A percentile compares a stretch with the other conserved stretches of the same genome.
phyloP scores from a whole-genome alignment of 2,888 invertebrate species.

The Drosophila dives region DNA sequence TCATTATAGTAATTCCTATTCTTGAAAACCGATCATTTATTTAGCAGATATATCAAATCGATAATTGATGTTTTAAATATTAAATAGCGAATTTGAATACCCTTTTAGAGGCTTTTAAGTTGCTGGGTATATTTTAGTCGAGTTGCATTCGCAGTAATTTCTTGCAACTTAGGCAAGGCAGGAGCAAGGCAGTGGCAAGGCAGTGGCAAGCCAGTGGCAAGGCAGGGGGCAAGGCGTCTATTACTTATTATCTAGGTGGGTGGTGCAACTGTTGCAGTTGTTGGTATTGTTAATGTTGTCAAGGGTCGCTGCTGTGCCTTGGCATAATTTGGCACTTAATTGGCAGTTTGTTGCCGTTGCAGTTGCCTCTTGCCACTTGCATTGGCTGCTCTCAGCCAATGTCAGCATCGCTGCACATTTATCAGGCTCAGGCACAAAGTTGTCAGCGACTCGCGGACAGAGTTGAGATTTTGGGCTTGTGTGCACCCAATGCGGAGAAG shows the following conservation, averaged over 20 bases:
- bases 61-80: neutral
- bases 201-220: too few relatives aligned
- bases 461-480: neutral
- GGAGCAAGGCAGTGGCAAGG: too few relatives aligned
- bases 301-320: slow-evolving; percentile 28
- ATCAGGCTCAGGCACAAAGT: slow-evolving; percentile 60
- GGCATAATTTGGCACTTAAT: slow-evolving; percentile 77
- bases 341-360: slow-evolving; percentile 63
- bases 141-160: neutral
- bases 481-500: neutral
- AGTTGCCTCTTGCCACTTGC: slow-evolving; percentile 11
- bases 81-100: neutral
- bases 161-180: neutral
- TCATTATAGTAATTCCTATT: too few relatives aligned
- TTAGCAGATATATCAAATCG: neutral
- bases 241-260: neutral
- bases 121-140: slow-evolving; percentile 34
- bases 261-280: slow-evolving; percentile 24
- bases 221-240: too few relatives aligned
- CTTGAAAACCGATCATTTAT: neutral
- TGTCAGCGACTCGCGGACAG: slow-evolving; percentile 41
- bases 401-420: slow-evolving; percentile 51
- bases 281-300: slow-evolving; percentile 16
- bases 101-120: too few relatives aligned
- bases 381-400: neutral